These are phyloP conservation scores for Apteryx owenii DNA, from an alignment of 2,113 vertebrate genomes.

Conservation along the genomic window DNA sequence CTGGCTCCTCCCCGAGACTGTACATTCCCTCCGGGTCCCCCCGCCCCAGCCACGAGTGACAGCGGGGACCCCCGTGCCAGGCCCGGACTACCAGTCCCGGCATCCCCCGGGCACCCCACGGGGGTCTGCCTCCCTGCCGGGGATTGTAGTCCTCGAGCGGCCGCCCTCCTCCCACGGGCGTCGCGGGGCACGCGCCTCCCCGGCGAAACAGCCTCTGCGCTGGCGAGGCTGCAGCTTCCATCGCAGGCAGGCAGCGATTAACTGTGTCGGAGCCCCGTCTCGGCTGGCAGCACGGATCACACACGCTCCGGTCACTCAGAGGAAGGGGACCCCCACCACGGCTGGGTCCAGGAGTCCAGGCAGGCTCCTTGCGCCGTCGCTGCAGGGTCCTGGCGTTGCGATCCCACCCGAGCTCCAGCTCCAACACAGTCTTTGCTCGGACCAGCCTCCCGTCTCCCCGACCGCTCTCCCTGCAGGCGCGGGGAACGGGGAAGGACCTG, in stretches of 20 bases:
- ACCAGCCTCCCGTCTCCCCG: background rate
- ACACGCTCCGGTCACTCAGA: rapidly evolving
- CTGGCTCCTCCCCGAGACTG: conserved; percentile 66
- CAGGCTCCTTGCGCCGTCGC: background rate
- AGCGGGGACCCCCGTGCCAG: conserved; percentile 10
- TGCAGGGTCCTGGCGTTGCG: rapidly evolving
- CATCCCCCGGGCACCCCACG: background rate
- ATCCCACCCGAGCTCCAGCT: background rate
- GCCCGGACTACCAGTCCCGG: conserved; percentile 72
- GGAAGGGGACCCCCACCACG: rapidly evolving
- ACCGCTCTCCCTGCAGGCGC: background rate
- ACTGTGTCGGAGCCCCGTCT: background rate
- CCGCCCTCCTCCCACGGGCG: background rate
- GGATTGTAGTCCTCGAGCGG: background rate
- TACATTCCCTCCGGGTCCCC: conserved; percentile 68
- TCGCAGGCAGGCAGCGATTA: background rate
- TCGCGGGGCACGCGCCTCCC: background rate
- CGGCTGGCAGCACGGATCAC: background rate
- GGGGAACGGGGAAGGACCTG: background rate
- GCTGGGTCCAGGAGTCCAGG: background rate
- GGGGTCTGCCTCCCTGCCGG: background rate
- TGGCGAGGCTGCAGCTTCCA: background rate
- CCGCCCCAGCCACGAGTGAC: conserved; percentile 40
- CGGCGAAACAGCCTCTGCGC: background rate
- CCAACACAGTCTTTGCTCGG: background rate